These are phyloP conservation scores for Cynoglossus semilaevis DNA, from an alignment of 2,113 vertebrate genomes.

Conservation along the genomic window DNA sequence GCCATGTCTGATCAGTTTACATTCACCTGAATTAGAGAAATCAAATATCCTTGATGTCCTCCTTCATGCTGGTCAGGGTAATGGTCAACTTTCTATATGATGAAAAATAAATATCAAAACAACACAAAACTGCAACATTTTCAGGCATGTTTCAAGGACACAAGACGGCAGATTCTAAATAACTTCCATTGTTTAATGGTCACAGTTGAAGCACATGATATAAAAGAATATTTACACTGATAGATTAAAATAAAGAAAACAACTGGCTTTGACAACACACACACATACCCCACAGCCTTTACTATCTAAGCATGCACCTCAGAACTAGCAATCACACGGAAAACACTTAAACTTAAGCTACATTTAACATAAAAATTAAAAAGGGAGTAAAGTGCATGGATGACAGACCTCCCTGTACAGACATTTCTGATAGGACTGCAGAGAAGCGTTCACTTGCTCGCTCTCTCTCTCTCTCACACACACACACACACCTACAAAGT, in stretches of 20 bases:
- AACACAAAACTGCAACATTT: not conserved
- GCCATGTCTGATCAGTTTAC: too few species aligned
- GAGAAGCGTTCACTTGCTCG: conserved; percentile 67
- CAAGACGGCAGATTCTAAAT: conserved; percentile 11
- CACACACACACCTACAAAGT: conserved; percentile 60
- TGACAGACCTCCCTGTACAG: conserved; percentile 83
- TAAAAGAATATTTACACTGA: conserved; percentile 75
- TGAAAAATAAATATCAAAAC: too few species aligned
- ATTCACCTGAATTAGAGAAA: too few species aligned
- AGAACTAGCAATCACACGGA: conserved; percentile 60
- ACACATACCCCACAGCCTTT: conserved; percentile 50
- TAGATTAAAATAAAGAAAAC: conserved; percentile 60
- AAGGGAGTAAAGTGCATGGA: conserved; percentile 96
- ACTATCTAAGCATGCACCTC: conserved; percentile 62
- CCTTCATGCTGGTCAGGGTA: too few species aligned
- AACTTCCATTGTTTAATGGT: conserved; percentile 71
- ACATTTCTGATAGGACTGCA: conserved; percentile 55
- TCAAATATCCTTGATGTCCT: too few species aligned
- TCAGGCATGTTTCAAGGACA: conserved; percentile 6
- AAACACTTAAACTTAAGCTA: conserved; percentile 36
- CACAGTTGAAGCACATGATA: conserved; percentile 77
- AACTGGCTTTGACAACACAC: conserved; percentile 31
- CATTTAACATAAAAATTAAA: conserved; percentile 46
- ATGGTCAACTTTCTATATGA: too few species aligned
- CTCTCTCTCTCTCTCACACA: too few species aligned